Evolutionary conservation across 2,888 invertebrate genomes (phyloP).

Genomic region (Heliconius sara): DNA sequence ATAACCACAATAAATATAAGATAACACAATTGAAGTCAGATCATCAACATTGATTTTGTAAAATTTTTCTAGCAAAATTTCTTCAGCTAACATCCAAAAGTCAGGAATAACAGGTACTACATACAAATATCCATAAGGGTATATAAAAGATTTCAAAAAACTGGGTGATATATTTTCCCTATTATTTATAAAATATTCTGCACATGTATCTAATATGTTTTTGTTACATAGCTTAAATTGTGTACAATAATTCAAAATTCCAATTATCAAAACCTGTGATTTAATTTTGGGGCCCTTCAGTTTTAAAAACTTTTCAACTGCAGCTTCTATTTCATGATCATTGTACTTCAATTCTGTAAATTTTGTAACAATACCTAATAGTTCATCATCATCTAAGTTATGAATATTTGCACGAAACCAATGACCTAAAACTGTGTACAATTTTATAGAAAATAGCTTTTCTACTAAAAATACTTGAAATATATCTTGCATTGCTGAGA

Average conservation of each 20-base stretch:
- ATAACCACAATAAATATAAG: slow-evolving; percentile 85
- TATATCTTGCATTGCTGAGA: slow-evolving; percentile 77
- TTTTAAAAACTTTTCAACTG: slow-evolving; percentile 85
- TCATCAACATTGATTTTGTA: slow-evolving; percentile 83
- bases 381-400: slow-evolving; percentile 82
- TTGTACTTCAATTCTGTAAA: slow-evolving; percentile 82
- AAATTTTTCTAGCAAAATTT: slow-evolving; percentile 81
- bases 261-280: slow-evolving; percentile 83
- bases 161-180: slow-evolving; percentile 75
- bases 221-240: slow-evolving; percentile 84
- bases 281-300: slow-evolving; percentile 76
- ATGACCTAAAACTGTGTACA: slow-evolving; percentile 71
- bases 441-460: slow-evolving; percentile 71
- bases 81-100: slow-evolving; percentile 85
- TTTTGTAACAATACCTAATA: slow-evolving; percentile 81
- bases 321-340: slow-evolving; percentile 82
- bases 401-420: slow-evolving; percentile 87
- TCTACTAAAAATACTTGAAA: slow-evolving; percentile 70
- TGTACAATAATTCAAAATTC: slow-evolving; percentile 85
- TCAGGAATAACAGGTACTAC: slow-evolving; percentile 78
- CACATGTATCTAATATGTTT: slow-evolving; percentile 83
- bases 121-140: slow-evolving; percentile 85
- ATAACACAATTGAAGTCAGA: slow-evolving; percentile 84
- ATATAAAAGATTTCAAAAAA: slow-evolving; percentile 83
- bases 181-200: slow-evolving; percentile 82